Base-by-base conservation (phyloP, 1,140 invertebrate species). In the Palaemon carinicauda region DNA sequence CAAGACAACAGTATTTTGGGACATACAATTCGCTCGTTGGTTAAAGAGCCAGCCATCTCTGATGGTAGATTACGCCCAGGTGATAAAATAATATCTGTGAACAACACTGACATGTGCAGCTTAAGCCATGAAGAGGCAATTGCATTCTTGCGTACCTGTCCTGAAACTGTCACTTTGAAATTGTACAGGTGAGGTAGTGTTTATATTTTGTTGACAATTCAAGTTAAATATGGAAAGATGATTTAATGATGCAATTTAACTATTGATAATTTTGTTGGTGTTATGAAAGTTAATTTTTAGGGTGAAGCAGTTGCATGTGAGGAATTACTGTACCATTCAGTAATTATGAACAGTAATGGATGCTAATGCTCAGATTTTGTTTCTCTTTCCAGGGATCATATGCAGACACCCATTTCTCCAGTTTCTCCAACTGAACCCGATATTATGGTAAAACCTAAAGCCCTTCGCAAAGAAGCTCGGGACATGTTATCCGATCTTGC, bases 71-170 rank as follows among this genome's bases (percentile, higher is more conserved):
- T 98, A 90, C 93, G 94, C 90, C 95, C 96, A 14, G 96, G 96
- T 27, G 96, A 98, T 91, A 95, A 96, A 91, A 96, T 97, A 88
- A 93, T 97, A 73, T 95, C 95, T 4, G 95, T 97, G 10, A 97
- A 97, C 91, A 95, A 94, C 90, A 94, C 94, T 19, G 94, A 95
- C 82, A 94, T 97, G 91, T 96, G 95, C 1, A 94, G 94, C 60
- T 94, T 97, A 94, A 96, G 94, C 87, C 96, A 97, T 91, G 94
- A 95, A 90, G 95, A 97, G 91, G 96, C 96, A 19, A 96, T 97
- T 87, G 74, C 60, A 1, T 89, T 88, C 79, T 60, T 89, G 17
- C 82, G 88, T n/a, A 88, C 88, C n/a, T 95, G 95, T 89, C 95
- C 95, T 1, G 93, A 95, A 1, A 93, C 93, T 77, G 96, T 97